Conservation (phyloP, 2,113 vertebrate genomes). For the Aramus guarauna region DNA sequence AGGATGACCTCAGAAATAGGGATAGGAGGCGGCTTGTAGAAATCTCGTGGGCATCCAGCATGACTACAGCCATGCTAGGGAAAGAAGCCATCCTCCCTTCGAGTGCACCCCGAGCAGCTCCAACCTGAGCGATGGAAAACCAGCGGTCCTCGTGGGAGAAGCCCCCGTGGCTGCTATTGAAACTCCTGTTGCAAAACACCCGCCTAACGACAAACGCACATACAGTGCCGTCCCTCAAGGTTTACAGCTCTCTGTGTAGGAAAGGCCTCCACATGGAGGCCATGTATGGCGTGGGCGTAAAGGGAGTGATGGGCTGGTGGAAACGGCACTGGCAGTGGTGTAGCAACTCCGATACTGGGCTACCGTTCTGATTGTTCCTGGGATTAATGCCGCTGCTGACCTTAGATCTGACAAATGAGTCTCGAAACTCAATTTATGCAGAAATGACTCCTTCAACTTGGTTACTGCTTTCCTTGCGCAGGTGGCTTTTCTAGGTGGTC, state of each 20-base stretch:
- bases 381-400: accelerated
- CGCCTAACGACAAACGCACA: neutral
- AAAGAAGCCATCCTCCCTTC: neutral
- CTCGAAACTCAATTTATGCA: neutral
- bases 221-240: accelerated
- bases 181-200: neutral
- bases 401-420: neutral
- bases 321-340: neutral
- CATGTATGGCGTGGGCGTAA: accelerated
- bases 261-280: neutral
- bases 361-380: neutral
- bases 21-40: neutral
- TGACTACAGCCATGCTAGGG: neutral
- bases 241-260: neutral
- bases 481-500: neutral
- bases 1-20: neutral
- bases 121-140: neutral
- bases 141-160: neutral
- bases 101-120: neutral
- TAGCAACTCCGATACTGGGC: neutral
- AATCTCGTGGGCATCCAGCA: neutral
- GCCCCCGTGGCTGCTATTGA: neutral
- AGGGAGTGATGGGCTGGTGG: neutral
- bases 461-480: neutral
- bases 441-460: neutral